Base-by-base conservation (phyloP, 2,888 invertebrate species). In the Pandemis cinnamomeana region DNA sequence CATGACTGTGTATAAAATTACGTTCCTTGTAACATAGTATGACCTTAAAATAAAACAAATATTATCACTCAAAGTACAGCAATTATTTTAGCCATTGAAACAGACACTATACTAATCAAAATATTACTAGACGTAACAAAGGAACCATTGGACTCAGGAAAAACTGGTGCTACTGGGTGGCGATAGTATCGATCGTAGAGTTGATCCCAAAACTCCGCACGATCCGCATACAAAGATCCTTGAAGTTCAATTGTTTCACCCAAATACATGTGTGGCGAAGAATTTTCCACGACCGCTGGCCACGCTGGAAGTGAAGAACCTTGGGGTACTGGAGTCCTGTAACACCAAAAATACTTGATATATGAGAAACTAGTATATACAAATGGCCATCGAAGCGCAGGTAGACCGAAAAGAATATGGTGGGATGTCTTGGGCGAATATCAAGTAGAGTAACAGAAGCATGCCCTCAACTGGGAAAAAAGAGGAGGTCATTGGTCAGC, bases 71-170 rank as follows among this genome's bases (percentile, higher is more conserved):
- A n/a, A 5, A 51, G n/a, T 5, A 51, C 11, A n/a, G 0, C n/a
- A 36, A 36, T n/a, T n/a, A 4, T 51, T 51, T 51, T 51, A 11
- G 7, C 51, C n/a, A 51, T n/a, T 13, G 1, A n/a, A 51, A 6
- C 51, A 51, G n/a, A 51, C 5, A 51, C 0, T n/a, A 51, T n/a
- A 51, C n/a, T 3, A 51, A 51, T 51, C n/a, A 51, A 13, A 51
- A 51, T 13, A 51, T 51, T n/a, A 51, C n/a, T 51, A 5, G n/a
- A n/a, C n/a, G 7, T 5, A 6, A n/a, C n/a, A n/a, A 1, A 2
- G 51, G 51, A 51, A 51, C 51, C 11, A n/a, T 55, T 55, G 7
- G 80, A 78, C 67, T 60, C 20, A 42, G 60, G 60, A 69, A 73
- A 53, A 55, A 44, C 15, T 27, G 62, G 68, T 55, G 68, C 48